Evolutionary conservation across 2,888 invertebrate genomes (phyloP).

Genomic region (Corythucha ciliata): DNA sequence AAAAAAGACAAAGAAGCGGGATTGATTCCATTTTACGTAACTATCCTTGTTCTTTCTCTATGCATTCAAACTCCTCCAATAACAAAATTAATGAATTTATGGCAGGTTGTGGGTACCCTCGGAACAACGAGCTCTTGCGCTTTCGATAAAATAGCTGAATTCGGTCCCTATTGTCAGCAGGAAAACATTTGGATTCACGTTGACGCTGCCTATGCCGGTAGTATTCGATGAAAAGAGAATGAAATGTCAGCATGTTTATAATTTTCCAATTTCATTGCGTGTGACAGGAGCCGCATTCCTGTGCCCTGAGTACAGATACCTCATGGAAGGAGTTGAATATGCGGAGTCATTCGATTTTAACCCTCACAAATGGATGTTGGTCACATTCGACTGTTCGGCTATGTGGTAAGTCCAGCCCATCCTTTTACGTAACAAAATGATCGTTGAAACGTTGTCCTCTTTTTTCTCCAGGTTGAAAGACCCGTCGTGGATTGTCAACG

Average conservation of each 20-base stretch:
- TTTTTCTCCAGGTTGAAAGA: constrained; percentile 53
- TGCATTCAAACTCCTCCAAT: neutral
- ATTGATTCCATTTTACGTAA: constrained; percentile 91
- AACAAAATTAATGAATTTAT: neutral
- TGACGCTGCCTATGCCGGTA: constrained; percentile 88
- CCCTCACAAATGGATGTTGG: constrained; percentile 97
- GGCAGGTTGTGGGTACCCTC: constrained; percentile 57
- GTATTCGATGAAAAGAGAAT: constrained; percentile 37
- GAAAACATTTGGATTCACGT: constrained; percentile 83
- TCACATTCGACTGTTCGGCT: constrained; percentile 98
- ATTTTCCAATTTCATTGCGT: constrained; percentile 60
- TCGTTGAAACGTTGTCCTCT: neutral
- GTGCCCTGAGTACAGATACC: constrained; percentile 88
- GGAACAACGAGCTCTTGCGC: constrained; percentile 85
- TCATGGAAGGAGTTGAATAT: constrained; percentile 78
- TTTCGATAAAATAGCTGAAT: constrained; percentile 64
- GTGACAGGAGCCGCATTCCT: constrained; percentile 74
- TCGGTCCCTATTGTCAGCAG: constrained; percentile 66
- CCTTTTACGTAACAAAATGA: neutral
- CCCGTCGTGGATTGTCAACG: constrained; percentile 81
- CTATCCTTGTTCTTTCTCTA: constrained; percentile 37
- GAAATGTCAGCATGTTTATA: constrained; percentile 57
- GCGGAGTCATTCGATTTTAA: constrained; percentile 98
- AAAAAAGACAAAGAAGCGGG: constrained; percentile 78
- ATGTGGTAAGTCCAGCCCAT: constrained; percentile 65